These are phyloP conservation scores for Xanthia icteritia DNA, from an alignment of 2,888 invertebrate species.

Conservation along the genomic window DNA sequence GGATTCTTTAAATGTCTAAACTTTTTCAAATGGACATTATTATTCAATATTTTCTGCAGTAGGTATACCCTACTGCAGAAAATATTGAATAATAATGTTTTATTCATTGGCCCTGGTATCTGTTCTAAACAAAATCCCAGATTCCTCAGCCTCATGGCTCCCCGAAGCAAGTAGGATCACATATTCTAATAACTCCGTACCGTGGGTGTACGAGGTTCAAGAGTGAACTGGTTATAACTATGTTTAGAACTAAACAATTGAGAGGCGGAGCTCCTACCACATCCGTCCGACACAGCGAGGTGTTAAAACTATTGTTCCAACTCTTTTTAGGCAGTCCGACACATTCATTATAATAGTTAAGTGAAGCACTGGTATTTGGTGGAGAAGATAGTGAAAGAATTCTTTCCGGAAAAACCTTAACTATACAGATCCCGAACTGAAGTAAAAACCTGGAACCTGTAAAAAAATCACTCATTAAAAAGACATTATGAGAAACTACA, in stretches of 20 bases:
- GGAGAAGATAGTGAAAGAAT: neutral
- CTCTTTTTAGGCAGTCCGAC: conserved; percentile 71
- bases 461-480: no score
- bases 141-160: conserved; percentile 26
- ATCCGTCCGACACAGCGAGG: conserved; percentile 82
- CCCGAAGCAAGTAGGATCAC: conserved; percentile 72
- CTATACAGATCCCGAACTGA: no score
- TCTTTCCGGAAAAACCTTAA: neutral
- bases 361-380: conserved; percentile 11
- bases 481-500: no score
- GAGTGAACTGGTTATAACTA: conserved; percentile 70
- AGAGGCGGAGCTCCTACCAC: conserved; percentile 77
- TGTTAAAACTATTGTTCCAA: conserved; percentile 85
- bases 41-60: no score
- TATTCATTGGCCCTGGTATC: neutral
- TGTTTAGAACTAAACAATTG: conserved; percentile 75
- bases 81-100: neutral
- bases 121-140: neutral
- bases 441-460: no score
- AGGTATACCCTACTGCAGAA: neutral
- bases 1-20: no score
- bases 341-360: conserved; percentile 68
- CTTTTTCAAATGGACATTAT: no score
- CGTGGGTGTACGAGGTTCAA: conserved; percentile 80
- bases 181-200: conserved; percentile 82